Base-by-base conservation (phyloP, 2,888 invertebrate species). In the Anarsia innoxiella region DNA sequence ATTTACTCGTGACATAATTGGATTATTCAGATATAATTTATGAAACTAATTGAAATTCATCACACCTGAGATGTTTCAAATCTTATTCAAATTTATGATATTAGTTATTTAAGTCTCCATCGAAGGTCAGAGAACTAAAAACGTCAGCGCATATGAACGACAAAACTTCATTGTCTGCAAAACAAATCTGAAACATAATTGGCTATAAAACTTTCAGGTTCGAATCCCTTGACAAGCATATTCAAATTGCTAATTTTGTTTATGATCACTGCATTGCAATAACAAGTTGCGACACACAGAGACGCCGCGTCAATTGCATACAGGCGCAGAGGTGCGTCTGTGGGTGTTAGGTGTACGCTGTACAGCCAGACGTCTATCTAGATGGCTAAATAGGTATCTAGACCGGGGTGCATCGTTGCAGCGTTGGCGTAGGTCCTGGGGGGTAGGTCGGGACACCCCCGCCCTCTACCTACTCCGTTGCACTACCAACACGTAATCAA, bases 351-450 rank as follows among this genome's bases (percentile, higher is more conserved):
- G 27, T 23, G 30, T 31, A 25, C 12, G 23, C 23, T 13, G 29
- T 12, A 26, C 30, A 23, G 14, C 32, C 59, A 64, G 65, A 64
- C 61, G 39, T 41, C 44, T 56, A 58, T 57, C 70, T 76, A 75
- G 76, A 72, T 65, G 59, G 57, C 62, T 66, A n/a, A n/a, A n/a
- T n/a, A 59, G 52, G 53, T 56, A 49, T 51, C 48, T 55, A 50
- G 53, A 49, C 29, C 45, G 38, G 66, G 68, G 66, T 80, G 78
- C 79, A 78, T 71, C 69, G 67, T 48, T 78, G 80, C 80, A 78
- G 51, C 52, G 77, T 82, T 82, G 69, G 68, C 61, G 67, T 77
- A 80, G 80, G 80, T 80, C 69, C 63, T 56, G 66, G 64, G 69
- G 71, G 75, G 67, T 68, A 69, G 63, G 57, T 65, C 64, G 64